phyloP scores from a whole-genome alignment of 2,113 vertebrate species.

The Micronisus gabar region DNA sequence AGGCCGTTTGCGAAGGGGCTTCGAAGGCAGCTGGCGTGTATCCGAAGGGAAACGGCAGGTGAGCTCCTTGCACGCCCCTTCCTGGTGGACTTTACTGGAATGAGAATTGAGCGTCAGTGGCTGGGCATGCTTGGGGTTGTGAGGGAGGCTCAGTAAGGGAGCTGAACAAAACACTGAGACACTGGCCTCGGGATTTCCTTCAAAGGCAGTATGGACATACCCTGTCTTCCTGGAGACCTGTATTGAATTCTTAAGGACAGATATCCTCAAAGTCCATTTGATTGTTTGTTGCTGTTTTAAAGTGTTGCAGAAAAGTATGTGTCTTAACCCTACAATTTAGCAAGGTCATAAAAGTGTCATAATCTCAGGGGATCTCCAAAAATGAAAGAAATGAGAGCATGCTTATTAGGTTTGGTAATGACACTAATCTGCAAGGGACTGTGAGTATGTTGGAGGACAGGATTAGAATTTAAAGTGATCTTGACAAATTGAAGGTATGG shows the following conservation, averaged over 20 bases:
- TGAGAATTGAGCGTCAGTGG: not conserved
- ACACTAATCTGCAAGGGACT: slow-evolving; percentile 17
- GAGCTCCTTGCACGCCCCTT: not conserved
- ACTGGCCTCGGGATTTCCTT: not conserved
- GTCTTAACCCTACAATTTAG: not conserved
- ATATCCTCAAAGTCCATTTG: not conserved
- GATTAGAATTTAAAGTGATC: slow-evolving; percentile 37
- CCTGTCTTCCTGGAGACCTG: not conserved
- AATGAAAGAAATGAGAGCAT: slow-evolving; percentile 1
- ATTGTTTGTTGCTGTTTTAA: not conserved
- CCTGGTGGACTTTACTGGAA: not conserved
- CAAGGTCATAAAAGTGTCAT: not conserved
- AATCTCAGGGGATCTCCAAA: slow-evolving; percentile 3
- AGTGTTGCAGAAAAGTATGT: not conserved
- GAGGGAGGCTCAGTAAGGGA: not conserved
- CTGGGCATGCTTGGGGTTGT: not conserved
- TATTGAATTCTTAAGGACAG: not conserved
- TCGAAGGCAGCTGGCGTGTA: not conserved
- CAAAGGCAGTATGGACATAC: not conserved
- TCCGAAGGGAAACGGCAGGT: not conserved
- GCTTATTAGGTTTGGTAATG: slow-evolving; percentile 51
- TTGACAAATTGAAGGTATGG: slow-evolving; percentile 24
- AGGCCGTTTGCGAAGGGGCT: not conserved
- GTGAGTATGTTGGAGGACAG: not conserved
- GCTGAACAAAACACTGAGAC: not conserved